These are phyloP conservation scores for Loris lydekkerianus DNA, from an alignment of 2,797 vertebrate genomes.

Conservation along the genomic window DNA sequence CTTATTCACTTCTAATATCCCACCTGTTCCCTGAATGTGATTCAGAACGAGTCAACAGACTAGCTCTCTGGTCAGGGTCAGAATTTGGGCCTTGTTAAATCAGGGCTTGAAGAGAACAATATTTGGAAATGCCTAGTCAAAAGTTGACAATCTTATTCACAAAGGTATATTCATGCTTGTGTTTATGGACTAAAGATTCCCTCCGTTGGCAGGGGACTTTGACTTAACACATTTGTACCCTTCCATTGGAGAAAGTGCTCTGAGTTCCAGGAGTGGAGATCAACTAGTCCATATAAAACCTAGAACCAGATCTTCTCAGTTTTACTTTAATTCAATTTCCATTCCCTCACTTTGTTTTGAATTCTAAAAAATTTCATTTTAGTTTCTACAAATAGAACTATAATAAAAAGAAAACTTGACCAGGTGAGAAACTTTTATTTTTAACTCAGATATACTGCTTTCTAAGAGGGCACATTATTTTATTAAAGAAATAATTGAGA, in stretches of 20 bases:
- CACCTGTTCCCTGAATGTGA: neutral
- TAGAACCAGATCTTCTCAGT: neutral
- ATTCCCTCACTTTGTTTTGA: conserved; percentile 10
- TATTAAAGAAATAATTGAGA: conserved; percentile 53
- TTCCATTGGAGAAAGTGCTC: neutral
- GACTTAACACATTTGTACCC: neutral
- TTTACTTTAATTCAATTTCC: conserved; percentile 4
- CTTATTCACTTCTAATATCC: neutral
- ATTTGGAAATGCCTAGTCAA: neutral
- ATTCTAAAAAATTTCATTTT: neutral
- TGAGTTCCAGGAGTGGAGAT: neutral
- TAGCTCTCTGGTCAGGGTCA: neutral
- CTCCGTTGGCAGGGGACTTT: neutral
- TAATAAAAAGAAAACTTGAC: conserved; percentile 14
- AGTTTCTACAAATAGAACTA: conserved; percentile 13
- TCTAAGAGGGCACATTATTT: neutral
- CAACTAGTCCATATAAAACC: neutral
- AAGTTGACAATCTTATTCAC: neutral
- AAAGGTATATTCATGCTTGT: neutral
- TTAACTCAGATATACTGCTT: conserved; percentile 27
- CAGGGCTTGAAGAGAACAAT: neutral
- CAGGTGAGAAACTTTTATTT: conserved; percentile 26
- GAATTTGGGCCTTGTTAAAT: neutral
- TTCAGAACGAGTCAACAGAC: conserved; percentile 12
- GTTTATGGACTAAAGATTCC: conserved; percentile 2